Base-by-base conservation (phyloP, 2,797 vertebrate genomes). In the Poeciliopsis turneri region DNA sequence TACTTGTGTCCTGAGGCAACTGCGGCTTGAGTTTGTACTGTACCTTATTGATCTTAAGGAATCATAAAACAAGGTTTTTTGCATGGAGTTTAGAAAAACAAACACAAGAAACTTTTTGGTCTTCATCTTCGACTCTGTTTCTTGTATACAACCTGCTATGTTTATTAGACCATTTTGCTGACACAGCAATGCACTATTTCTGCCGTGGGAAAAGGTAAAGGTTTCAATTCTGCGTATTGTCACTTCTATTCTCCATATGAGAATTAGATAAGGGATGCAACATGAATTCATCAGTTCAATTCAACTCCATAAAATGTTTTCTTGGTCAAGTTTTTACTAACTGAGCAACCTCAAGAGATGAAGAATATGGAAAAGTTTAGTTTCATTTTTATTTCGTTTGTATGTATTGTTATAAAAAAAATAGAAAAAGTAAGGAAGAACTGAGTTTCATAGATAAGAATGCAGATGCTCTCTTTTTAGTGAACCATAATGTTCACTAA, bases 1-100 rank as follows among this genome's bases (percentile, higher is more conserved):
- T 43, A 43, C 45, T 74, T 0, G n/a, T 79, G 73, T 83, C 81
- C 83, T 28, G 25, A 77, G 80, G 86, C 75, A 76, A 33, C 73
- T 74, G 72, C 81, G 77, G 66, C 55, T 30, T 74, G 47, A 47
- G 1, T 81, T 47, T 69, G 10, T 36, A 71, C 77, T 36, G 49
- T 28, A 53, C 25, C 78, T 25, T 61, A 80, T 72, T 36, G 72
- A 83, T 88, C 46, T 61, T 11, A 80, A 75, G 11, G 33, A 59
- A 15, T 81, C 49, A 74, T 75, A 82, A 69, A 66, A 49, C 9
- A 15, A 6, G 33, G 39, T 64, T 66, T 66, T 77, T 20, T 46
- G 28, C 61, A 66, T 66, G 15, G 9, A 33, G 4, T 46, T 47
- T 11, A 49, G 43, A n/a, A 72, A 71, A 18, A 64, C 6, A 49